Percentiles rank a stretch among this genome's conserved stretches.
Conservation (phyloP, 2,888 invertebrate genomes). For the Pseudeuparius sepicola region DNA sequence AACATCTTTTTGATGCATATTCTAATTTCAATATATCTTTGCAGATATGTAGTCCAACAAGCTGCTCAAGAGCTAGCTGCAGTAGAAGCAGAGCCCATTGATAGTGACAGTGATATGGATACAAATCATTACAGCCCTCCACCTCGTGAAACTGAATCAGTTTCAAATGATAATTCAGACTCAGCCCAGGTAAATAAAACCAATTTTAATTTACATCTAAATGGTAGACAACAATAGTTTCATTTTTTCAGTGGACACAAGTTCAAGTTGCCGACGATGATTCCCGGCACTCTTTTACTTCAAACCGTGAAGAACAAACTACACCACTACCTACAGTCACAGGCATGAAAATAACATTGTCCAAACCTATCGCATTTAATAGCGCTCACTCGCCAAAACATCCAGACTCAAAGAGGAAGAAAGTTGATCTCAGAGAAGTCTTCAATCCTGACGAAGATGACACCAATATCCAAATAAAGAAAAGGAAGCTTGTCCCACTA, state of each 20-base stretch:
- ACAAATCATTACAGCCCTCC: conserved; percentile 35
- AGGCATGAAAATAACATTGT: conserved; percentile 38
- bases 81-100: conserved; percentile 63
- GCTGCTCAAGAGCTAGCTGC: conserved; percentile 53
- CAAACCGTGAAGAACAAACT: conserved; percentile 35
- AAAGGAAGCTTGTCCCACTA: conserved; percentile 69
- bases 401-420: conserved; percentile 50
- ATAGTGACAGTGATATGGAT: conserved; percentile 51
- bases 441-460: conserved; percentile 80
- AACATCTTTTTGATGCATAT: conserved; percentile 3
- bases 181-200: conserved; percentile 31
- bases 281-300: conserved; percentile 39
- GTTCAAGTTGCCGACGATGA: conserved; percentile 40
- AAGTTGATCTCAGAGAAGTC: conserved; percentile 71
- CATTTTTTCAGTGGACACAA: conserved; percentile 35
- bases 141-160: conserved; percentile 28
- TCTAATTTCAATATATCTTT: conserved; percentile 14
- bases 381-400: conserved; percentile 35
- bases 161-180: conserved; percentile 29
- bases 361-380: conserved; percentile 36
- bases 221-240: no score
- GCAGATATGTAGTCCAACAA: conserved; percentile 45
- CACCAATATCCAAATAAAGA: conserved; percentile 46
- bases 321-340: conserved; percentile 31
- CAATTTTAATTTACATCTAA: conserved; percentile 8